Base-by-base conservation (phyloP, 2,797 vertebrate genomes). In the Poecilia gillii region DNA sequence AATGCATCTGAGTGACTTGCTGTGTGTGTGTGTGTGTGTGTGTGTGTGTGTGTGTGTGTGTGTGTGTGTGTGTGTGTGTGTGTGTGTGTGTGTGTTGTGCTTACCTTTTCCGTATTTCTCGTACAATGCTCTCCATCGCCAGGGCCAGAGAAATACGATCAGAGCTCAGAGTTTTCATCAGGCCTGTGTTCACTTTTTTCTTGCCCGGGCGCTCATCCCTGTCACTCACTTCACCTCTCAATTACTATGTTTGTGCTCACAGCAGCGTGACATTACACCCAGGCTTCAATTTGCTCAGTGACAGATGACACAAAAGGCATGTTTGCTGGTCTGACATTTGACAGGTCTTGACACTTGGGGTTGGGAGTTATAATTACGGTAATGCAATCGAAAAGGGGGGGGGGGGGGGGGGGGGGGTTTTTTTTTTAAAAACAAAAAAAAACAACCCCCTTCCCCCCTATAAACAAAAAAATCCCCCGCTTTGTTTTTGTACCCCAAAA, bases 181-280 rank as follows among this genome's bases (percentile, higher is more conserved):
- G 87, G 84, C 85, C 76, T 71, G 78, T 82, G 81, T 86, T 89
- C 90, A 83, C 79, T 91, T 89, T 94, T 94, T 94, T 93, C 89
- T 90, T 93, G 93, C 91, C 87, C 94, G 93, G 92, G 85, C 91
- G 93, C 93, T 93, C 95, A 95, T 94, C 91, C 92, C 91, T 93
- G 94, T 95, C 94, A 95, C 91, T 94, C 94, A 92, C 87, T 88
- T 94, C 93, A 94, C 94, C 91, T 94, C 93, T 95, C 94, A 94
- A 94, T 96, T 95, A 94, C 94, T 92, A 78, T 95, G 94, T 96
- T 96, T 96, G 94, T 94, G 94, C 90, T 93, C 94, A 94, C 87
- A 89, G 91, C 75, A 45, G 93, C 85, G 87, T 95, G 94, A 95
- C 94, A 95, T 96, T 96, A 96, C 94, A 95, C 93, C 92, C 87